Evolutionary conservation across 2,797 vertebrate species (phyloP).

Genomic region (Microctenopoma stevenorrisi): DNA sequence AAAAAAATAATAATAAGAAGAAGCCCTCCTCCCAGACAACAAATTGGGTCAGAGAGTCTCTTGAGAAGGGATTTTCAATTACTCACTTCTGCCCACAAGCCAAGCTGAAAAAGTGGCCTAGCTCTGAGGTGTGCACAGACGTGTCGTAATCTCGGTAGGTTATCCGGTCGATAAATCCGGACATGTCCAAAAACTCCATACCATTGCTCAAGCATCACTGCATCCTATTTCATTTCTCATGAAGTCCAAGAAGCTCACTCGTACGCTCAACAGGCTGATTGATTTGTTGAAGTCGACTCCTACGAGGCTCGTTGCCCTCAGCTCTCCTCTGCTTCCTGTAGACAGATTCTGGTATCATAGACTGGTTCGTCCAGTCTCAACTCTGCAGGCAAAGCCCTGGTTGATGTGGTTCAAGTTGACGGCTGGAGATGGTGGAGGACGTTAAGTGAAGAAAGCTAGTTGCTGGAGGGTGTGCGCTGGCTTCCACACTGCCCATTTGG

Average conservation of each 20-base stretch:
- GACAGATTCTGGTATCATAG: conserved; percentile 12
- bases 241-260: conserved; percentile 46
- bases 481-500: conserved; percentile 61
- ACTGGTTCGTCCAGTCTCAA: conserved; percentile 36
- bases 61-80: conserved; percentile 70
- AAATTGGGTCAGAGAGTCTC: conserved; percentile 57
- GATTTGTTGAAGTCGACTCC: conserved; percentile 46
- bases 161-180: conserved; percentile 74
- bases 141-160: conserved; percentile 69
- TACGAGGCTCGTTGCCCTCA: conserved; percentile 27
- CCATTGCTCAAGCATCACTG: conserved; percentile 70
- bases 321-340: conserved; percentile 37
- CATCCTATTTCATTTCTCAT: conserved; percentile 60
- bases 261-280: conserved; percentile 54
- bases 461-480: conserved; percentile 43
- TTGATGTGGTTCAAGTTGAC: conserved; percentile 36
- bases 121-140: conserved; percentile 62
- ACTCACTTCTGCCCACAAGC: conserved; percentile 70
- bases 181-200: conserved; percentile 60
- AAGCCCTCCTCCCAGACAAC: conserved; percentile 32
- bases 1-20: conserved; percentile 5
- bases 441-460: conserved; percentile 53
- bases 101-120: conserved; percentile 56
- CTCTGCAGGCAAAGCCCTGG: conserved; percentile 31
- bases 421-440: conserved; percentile 47